phyloP scores from a whole-genome alignment of 2,797 vertebrate species.

The Coranthus polyacanthus region DNA sequence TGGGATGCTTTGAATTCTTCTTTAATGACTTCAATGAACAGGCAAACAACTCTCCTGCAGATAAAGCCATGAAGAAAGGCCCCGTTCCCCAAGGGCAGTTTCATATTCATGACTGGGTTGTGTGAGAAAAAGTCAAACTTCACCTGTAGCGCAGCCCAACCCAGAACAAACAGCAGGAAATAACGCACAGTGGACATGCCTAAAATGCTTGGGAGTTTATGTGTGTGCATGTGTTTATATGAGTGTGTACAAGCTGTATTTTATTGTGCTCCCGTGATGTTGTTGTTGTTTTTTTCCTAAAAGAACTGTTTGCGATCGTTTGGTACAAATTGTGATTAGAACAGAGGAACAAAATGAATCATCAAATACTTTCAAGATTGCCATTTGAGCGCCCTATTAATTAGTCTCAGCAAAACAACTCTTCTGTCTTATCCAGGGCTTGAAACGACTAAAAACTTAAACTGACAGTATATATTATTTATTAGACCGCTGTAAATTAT shows the following conservation, averaged over 20 bases:
- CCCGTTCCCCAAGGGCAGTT: constrained; percentile 28
- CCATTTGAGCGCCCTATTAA: too few species aligned
- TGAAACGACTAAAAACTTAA: background rate
- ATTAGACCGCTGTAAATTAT: background rate
- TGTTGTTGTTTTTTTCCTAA: too few species aligned
- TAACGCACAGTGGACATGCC: constrained; percentile 7
- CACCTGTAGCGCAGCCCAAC: constrained; percentile 45
- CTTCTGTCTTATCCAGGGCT: too few species aligned
- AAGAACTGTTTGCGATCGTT: too few species aligned
- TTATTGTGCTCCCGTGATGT: too few species aligned
- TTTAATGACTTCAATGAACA: constrained; percentile 27
- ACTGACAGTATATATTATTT: background rate
- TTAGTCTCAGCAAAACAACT: too few species aligned
- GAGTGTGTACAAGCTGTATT: background rate
- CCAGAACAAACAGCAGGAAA: constrained; percentile 17
- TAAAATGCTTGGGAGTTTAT: background rate
- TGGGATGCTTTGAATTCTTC: constrained; percentile 66
- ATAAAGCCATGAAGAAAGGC: constrained; percentile 9
- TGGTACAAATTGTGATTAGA: too few species aligned
- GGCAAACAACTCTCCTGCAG: constrained; percentile 49
- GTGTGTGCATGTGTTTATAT: background rate
- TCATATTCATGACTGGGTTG: constrained; percentile 18
- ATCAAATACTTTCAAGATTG: too few species aligned
- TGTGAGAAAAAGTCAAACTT: constrained; percentile 41
- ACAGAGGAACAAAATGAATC: too few species aligned